phyloP scores from a whole-genome alignment of 2,113 vertebrate genomes.

The Brachionichthys hirsutus region DNA sequence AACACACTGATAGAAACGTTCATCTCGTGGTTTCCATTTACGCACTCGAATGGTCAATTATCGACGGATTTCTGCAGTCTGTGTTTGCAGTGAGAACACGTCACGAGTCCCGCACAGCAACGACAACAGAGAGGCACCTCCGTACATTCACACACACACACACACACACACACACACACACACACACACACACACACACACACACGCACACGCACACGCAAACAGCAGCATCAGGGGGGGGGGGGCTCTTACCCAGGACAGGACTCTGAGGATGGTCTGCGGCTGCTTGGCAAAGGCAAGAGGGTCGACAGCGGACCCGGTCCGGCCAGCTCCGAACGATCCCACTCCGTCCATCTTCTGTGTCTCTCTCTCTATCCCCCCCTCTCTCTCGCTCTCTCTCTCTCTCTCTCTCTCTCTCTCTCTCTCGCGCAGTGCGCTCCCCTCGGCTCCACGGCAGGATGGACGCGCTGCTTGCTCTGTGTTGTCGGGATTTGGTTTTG shows the following conservation, averaged over 20 bases:
- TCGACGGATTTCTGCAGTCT: conserved; percentile 12
- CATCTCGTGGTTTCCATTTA: background rate
- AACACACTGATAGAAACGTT: background rate
- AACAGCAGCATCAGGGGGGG: background rate
- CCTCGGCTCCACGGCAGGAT: conserved; percentile 59
- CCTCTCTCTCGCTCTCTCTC: too few relatives aligned
- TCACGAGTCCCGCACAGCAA: conserved; percentile 49
- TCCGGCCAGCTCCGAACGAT: conserved; percentile 91
- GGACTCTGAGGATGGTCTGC: conserved; percentile 87
- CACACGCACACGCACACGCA: conserved; percentile 1
- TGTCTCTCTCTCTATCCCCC: conserved; percentile 28
- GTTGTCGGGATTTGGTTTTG: conserved; percentile 60
- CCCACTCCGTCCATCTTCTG: conserved; percentile 89
- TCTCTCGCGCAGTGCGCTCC: conserved; percentile 37
- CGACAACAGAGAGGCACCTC: conserved; percentile 47
- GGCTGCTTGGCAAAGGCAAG: conserved; percentile 87
- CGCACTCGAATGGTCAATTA: conserved; percentile 17
- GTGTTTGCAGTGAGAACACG: conserved; percentile 46
- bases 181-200: background rate
- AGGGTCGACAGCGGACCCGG: conserved; percentile 85
- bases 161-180: conserved; percentile 7
- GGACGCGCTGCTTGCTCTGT: conserved; percentile 55
- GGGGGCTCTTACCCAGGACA: conserved; percentile 86
- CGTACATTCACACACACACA: background rate
- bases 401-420: conserved; percentile 37